Evolutionary conservation across 2,888 invertebrate species (phyloP).

Genomic region (Rhagonycha lutea): DNA sequence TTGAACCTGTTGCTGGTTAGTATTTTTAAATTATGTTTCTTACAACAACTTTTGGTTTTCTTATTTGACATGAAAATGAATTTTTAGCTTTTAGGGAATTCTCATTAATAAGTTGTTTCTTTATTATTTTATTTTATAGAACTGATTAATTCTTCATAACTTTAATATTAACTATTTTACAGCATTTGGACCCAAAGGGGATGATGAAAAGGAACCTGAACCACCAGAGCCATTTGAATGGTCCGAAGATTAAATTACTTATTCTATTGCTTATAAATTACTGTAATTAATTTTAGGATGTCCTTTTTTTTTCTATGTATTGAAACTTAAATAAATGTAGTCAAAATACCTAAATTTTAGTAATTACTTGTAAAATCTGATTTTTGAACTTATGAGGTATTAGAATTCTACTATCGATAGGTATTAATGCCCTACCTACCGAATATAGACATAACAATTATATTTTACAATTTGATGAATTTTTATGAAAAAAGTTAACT

Average conservation of each 20-base stretch:
- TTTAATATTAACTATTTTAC: conserved; percentile 15
- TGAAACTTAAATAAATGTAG: neutral
- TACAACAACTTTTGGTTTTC: no score
- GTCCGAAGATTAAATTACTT: conserved; percentile 73
- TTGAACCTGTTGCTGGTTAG: conserved; percentile 83
- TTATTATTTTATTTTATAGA: no score
- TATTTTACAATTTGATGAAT: no score
- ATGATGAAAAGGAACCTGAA: conserved; percentile 95
- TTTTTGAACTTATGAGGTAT: no score
- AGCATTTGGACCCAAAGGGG: conserved; percentile 87
- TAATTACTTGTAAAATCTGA: no score
- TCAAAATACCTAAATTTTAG: neutral
- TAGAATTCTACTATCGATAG: no score
- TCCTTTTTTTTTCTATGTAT: neutral
- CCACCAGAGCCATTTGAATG: conserved; percentile 98
- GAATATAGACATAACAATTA: no score
- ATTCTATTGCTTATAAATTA: neutral
- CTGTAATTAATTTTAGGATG: neutral
- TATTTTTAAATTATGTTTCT: neutral
- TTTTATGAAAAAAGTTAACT: no score
- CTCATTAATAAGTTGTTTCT: no score
- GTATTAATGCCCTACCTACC: no score
- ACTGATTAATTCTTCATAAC: neutral
- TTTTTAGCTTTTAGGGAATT: no score
- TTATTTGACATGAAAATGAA: no score